Percentiles rank a stretch among this genome's conserved stretches.
Evolutionary conservation across 2,888 invertebrate species (phyloP).

Genomic region (Agonopterix arenella): DNA sequence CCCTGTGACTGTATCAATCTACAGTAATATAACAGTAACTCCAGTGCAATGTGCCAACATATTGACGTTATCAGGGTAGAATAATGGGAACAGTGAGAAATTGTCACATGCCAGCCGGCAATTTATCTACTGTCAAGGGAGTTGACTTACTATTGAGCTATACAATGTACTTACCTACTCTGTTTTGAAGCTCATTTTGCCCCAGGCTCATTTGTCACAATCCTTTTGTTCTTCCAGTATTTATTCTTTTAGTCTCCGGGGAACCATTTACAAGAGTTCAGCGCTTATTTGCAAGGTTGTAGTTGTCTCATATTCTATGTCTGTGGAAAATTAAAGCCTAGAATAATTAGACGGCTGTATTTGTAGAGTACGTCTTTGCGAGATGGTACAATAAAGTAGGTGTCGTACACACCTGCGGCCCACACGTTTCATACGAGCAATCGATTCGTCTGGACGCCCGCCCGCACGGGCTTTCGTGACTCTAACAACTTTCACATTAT

Average conservation of each 20-base stretch:
- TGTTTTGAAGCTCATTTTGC: conserved; percentile 23
- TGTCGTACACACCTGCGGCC: conserved; percentile 50
- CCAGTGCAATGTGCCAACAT: conserved; percentile 23
- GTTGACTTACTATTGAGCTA: conserved; percentile 16
- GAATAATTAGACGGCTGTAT: conserved; percentile 20
- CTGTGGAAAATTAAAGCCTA: conserved; percentile 18
- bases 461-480: conserved; percentile 48
- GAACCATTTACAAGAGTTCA: conserved; percentile 16
- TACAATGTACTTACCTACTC: conserved; percentile 14
- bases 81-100: conserved; percentile 36
- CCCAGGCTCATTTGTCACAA: conserved; percentile 33
- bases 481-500: conserved; percentile 46
- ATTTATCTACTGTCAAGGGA: conserved; percentile 29
- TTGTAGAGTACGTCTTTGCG: conserved; percentile 29
- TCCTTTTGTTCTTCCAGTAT: conserved; percentile 23
- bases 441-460: conserved; percentile 66
- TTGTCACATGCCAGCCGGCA: conserved; percentile 25
- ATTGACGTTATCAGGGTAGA: conserved; percentile 31
- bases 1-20: neutral
- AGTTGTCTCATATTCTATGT: conserved; percentile 13
- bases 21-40: conserved; percentile 6
- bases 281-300: conserved; percentile 25
- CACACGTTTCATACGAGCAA: conserved; percentile 45
- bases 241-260: conserved; percentile 24
- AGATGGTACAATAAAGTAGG: conserved; percentile 38